A percentile compares a stretch with the other conserved stretches of the same genome.
Conservation (phyloP, 2,113 vertebrate species). For the Oceanites oceanicus region DNA sequence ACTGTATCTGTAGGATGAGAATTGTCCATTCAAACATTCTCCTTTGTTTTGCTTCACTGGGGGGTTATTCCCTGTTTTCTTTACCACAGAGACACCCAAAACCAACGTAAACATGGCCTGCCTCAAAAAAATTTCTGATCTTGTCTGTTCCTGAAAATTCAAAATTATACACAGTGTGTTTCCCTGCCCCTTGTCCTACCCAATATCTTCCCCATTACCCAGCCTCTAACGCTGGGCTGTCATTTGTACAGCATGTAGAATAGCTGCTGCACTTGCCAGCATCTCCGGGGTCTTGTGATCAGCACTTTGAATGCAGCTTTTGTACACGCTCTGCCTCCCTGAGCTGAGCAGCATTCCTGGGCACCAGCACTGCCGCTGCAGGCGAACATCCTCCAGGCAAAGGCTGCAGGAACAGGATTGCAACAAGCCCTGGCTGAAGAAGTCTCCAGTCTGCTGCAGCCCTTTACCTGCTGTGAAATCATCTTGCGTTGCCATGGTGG, state of each 20-base stretch:
- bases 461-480: constrained; percentile 51
- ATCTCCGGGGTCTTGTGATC: not conserved
- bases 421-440: not conserved
- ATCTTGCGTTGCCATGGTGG: constrained; percentile 2
- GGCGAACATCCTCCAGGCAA: not conserved
- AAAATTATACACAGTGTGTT: not conserved
- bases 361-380: not conserved
- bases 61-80: not conserved
- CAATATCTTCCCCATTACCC: not conserved
- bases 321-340: not conserved
- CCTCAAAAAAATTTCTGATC: not conserved
- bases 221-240: not conserved
- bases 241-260: not conserved
- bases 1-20: not conserved
- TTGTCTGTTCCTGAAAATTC: not conserved
- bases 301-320: not conserved
- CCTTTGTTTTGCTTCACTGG: not conserved
- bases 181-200: not conserved
- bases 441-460: not conserved
- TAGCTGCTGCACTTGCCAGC: not conserved
- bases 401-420: not conserved
- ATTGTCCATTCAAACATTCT: not conserved
- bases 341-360: not conserved
- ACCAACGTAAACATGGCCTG: not conserved
- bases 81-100: not conserved